Evolutionary conservation across 1,140 invertebrate species (phyloP), one percentile per base, ranked within the genome.

Genomic region (Drosophila ficusphila): DNA sequence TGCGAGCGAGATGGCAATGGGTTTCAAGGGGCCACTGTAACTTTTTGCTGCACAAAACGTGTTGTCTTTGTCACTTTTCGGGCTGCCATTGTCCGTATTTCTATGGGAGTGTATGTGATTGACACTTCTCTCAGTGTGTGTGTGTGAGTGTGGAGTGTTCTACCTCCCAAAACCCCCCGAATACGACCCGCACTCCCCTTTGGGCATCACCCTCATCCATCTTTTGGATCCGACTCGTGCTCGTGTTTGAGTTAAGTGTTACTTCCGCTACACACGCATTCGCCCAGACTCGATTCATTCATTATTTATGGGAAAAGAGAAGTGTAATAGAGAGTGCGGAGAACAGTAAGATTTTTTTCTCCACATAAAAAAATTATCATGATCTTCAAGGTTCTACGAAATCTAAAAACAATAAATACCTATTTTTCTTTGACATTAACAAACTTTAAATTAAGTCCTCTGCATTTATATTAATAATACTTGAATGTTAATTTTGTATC

Each of bases 171-270:
- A 2, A 16, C 14, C 12, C 36, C 27, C n/a, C 31, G 12, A 31
- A 54, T 36, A 36, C 18, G 19, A 36, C 51, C 51, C 49, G 47
- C 31, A 41, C 23, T 41, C 38, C 41, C 21, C 33, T 14, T 14
- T 11, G n/a, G 12, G 39, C 38, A 47, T 47, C 34, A 34, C 70
- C 11, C 58, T 29, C 46, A 44, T 42, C 46, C 52, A 31, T 49
- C 65, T 61, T 41, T 51, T 14, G 9, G 29, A 19, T 49, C 19
- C 31, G 29, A 33, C 44, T 19, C 47, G 27, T 31, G 46, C 64
- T 68, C 61, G 65, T 81, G 77, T 81, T 62, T 81, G 67, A 81
- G 77, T 81, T 81, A 81, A 81, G 77, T 81, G 77, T 81, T 81
- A 81, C 77, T 81, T 81, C 77, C 77, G 77, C 77, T 67, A 57